These are phyloP conservation scores for Mystacides longicornis DNA, from an alignment of 2,888 invertebrate genomes.

Conservation along the genomic window DNA sequence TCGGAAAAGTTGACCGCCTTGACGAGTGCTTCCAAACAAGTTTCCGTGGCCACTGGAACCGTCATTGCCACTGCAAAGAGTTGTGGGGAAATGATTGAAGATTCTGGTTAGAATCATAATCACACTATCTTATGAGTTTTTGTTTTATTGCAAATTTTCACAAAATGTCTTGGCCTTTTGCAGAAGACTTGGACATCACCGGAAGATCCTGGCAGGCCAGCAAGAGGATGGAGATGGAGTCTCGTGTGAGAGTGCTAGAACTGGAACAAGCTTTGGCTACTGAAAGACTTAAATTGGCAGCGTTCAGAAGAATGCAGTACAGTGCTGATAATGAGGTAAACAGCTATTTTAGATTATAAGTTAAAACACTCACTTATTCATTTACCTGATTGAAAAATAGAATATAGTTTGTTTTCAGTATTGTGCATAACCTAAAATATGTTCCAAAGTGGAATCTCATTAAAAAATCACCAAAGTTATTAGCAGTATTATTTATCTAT, in stretches of 20 bases:
- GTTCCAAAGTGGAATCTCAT: no score
- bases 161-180: constrained; percentile 24
- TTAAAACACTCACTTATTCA: no score
- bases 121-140: neutral
- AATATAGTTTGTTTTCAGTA: no score
- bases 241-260: constrained; percentile 90
- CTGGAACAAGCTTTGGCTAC: constrained; percentile 84
- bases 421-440: no score
- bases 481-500: no score
- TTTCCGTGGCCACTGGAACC: constrained; percentile 84
- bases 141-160: neutral
- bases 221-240: constrained; percentile 95
- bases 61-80: constrained; percentile 93
- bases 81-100: constrained; percentile 78
- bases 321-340: constrained; percentile 36
- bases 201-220: constrained; percentile 88
- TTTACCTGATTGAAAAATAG: no score
- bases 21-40: constrained; percentile 77
- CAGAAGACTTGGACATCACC: constrained; percentile 85
- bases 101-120: constrained; percentile 52
- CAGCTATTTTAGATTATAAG: no score
- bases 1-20: constrained; percentile 74
- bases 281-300: constrained; percentile 77
- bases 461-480: no score
- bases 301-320: constrained; percentile 88